Percentiles rank a stretch among this genome's conserved stretches.
phyloP scores from a whole-genome alignment of 2,888 invertebrate species.

The Hemaris fuciformis region DNA sequence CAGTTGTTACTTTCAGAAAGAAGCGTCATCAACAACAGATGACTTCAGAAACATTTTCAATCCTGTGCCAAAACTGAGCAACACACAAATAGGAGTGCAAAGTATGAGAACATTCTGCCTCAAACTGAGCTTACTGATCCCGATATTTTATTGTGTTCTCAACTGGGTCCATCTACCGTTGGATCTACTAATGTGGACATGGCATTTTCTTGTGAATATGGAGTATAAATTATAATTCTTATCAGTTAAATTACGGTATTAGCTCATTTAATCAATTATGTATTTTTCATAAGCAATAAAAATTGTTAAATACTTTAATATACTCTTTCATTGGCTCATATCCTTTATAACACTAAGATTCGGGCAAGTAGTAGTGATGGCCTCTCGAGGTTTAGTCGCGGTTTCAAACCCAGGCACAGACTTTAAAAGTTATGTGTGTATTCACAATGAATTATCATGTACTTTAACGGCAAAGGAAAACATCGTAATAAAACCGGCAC shows the following conservation, averaged over 20 bases:
- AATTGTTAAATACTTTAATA: neutral
- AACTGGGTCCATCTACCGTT: neutral
- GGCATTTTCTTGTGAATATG: neutral
- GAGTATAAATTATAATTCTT: neutral
- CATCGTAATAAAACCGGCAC: too few relatives aligned
- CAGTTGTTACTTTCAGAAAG: slow-evolving; percentile 31
- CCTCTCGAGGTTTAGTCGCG: too few relatives aligned
- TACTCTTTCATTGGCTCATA: neutral
- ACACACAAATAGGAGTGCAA: slow-evolving; percentile 18
- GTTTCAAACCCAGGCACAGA: too few relatives aligned
- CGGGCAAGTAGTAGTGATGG: too few relatives aligned
- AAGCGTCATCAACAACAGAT: slow-evolving; percentile 30
- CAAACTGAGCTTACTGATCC: slow-evolving; percentile 41
- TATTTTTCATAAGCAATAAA: neutral
- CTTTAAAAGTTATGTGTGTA: too few relatives aligned
- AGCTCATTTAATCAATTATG: neutral
- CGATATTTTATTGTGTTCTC: slow-evolving; percentile 36
- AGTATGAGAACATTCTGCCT: slow-evolving; percentile 28
- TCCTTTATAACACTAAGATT: too few relatives aligned
- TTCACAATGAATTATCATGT: too few relatives aligned
- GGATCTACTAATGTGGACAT: neutral
- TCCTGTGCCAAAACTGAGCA: slow-evolving; percentile 23
- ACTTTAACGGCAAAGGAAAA: too few relatives aligned
- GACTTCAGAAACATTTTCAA: slow-evolving; percentile 47
- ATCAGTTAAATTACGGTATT: neutral